Evolutionary conservation across 2,797 vertebrate genomes (phyloP), one percentile per base, ranked within the genome.

Genomic region (Remorina albescens): DNA sequence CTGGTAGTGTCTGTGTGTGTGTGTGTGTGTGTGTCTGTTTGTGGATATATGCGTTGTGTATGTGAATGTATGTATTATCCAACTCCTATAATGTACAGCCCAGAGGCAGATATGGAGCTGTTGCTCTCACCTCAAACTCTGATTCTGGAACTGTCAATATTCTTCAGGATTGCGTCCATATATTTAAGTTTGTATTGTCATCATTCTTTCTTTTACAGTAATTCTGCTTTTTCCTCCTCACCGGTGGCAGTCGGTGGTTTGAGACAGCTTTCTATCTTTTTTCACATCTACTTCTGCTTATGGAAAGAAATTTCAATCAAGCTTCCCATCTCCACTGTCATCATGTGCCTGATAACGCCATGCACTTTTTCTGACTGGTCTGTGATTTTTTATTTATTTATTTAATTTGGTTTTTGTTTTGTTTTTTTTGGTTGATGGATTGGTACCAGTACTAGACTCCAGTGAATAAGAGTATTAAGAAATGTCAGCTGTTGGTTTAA

Each of bases 41-140:
- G 57, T 77, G n/a, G n/a, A n/a, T n/a, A n/a, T n/a, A n/a, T n/a
- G n/a, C n/a, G n/a, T n/a, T n/a, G n/a, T n/a, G n/a, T n/a, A n/a
- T n/a, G n/a, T n/a, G n/a, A n/a, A n/a, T n/a, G n/a, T n/a, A n/a
- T n/a, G n/a, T 78, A 60, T 67, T 59, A 81, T 81, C 55, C 71
- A 69, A 46, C 49, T 79, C 53, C 59, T 58, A 32, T 55, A 82
- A 56, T 53, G 30, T 32, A 9, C 41, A 62, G 58, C 77, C 70
- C 51, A 63, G 58, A 78, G 57, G 63, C 66, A 44, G 67, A 78
- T 58, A 42, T 47, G 44, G 39, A 74, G 66, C 56, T 44, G 44
- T 34, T 75, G 61, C 61, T 76, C 65, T 80, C 39, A 69, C 55
- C 66, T 82, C 30, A 37, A 78, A 62, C 58, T 70, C 41, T 67